Evolutionary conservation across 2,797 vertebrate genomes (phyloP), one percentile per base, ranked within the genome.

Genomic region (Iguana delicatissima): DNA sequence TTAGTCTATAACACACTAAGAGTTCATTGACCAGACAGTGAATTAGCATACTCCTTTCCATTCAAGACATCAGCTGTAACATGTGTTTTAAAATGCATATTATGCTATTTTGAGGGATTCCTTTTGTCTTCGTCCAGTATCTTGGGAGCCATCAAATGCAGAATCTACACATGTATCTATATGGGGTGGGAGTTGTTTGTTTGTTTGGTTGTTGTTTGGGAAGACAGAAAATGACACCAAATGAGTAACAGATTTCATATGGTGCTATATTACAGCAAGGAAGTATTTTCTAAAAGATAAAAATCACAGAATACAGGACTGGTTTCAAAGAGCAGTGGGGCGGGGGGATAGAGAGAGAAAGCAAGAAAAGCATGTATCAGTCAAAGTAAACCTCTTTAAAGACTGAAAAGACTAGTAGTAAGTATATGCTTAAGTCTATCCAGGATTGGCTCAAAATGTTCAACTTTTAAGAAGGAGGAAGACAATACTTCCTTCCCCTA

Each of bases 61-160:
- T 88, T 91, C 91, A 96, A 94, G 90, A 86, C 73, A 73, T 84
- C 90, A 94, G 83, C 69, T 93, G 26, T 76, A 96, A 88, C 94
- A 96, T 79, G 42, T 42, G 84, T 96, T 94, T 95, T 96, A 94
- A 89, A 97, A 94, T 83, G 1, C 42, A 82, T 59, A 38, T 90
- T 94, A 18, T 91, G n/a, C 80, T 96, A 86, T 95, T 96, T 90
- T 93, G 32, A 69, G 83, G 95, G 91, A 82, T 83, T 93, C 91
- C 92, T 8, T 29, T 59, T 24, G 14, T 38, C 50, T 1, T 10
- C 12, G 18, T 92, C 3, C 29, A 93, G 83, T 88, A 92, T 91
- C 83, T 92, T 88, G 84, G 64, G 91, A 94, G 8, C 73, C 94
- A 95, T 95, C 83, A 93, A 94, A 18, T 89, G 1, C 55, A 90